Base-by-base conservation (phyloP, 1,140 invertebrate species). In the Reticulitermes speratus region DNA sequence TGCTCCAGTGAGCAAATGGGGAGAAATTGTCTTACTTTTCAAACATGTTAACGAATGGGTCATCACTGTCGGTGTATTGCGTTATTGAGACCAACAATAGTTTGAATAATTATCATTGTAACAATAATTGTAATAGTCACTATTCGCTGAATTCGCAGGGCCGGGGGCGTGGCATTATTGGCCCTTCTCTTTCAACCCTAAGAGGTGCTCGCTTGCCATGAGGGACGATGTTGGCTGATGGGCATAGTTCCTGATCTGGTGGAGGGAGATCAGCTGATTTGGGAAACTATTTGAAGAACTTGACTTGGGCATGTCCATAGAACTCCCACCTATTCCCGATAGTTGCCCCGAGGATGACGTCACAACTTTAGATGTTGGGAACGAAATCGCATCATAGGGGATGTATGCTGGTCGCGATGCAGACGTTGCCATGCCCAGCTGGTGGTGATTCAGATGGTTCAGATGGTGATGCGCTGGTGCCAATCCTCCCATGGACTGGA, bases 241-340 rank as follows among this genome's bases (percentile, higher is more conserved):
- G 87, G 97, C 97, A 92, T 98, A 99, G 91, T 98, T 99, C 89
- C 98, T 94, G 89, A 99, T 99, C 92, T 99, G 97, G 91, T 99
- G 97, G 85, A 99, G 93, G 87, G 97, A 98, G 89, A 99, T 98
- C 89, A 99, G 93, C 90, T 98, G 97, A 91, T 98, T 98, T 84
- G 97, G 97, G 91, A 98, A 98, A 87, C 94, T 94, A 89, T 95
- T 96, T 86, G 93, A 90, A 81, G 91, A 91, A 87, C 91, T 90
- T n/a, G 90, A 90, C 89, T 92, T 92, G n/a, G 89, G 89, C 88
- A 91, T 90, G 48, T 92, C 91, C 91, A 92, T 91, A 87, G 84
- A 87, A 87, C 82, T 23, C 69, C 87, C 86, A 90, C 88, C 87
- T 91, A 93, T 8, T 90, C 89, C 30, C 89, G 90, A 85, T 90